Conservation (phyloP, 2,113 vertebrate genomes). For the Numenius arquata region DNA sequence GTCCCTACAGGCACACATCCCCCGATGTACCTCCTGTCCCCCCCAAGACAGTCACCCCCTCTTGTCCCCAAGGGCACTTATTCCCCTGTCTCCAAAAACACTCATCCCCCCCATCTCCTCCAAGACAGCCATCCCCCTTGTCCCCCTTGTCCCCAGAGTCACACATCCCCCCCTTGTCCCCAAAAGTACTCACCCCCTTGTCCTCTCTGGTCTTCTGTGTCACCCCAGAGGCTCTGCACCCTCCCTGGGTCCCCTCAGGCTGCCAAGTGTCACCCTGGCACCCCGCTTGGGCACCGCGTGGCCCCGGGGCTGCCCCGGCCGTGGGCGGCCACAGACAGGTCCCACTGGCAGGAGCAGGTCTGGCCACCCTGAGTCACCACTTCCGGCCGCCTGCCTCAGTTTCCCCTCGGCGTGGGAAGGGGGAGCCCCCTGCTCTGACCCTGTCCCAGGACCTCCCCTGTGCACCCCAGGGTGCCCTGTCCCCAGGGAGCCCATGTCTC, state of each 20-base stretch:
- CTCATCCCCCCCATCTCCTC: background rate
- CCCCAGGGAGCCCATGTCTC: background rate
- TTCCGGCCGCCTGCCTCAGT: background rate
- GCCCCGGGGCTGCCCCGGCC: fast-evolving
- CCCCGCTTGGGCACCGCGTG: fast-evolving
- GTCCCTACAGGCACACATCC: background rate
- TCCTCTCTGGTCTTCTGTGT: background rate
- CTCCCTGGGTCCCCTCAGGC: fast-evolving
- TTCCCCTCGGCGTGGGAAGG: background rate
- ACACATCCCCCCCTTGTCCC: background rate
- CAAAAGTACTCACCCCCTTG: background rate
- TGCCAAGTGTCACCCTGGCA: background rate
- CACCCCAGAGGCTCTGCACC: background rate
- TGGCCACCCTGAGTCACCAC: background rate
- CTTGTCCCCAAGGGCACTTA: background rate
- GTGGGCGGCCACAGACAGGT: background rate
- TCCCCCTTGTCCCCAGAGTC: background rate
- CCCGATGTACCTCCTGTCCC: background rate
- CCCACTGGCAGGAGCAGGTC: background rate
- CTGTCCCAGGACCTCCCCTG: background rate
- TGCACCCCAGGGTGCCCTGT: background rate
- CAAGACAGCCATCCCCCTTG: background rate
- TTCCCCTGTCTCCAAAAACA: background rate
- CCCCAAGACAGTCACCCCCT: background rate
- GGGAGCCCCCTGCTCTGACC: background rate